phyloP scores from a whole-genome alignment of 2,888 invertebrate species.

The Phorcus lineatus region DNA sequence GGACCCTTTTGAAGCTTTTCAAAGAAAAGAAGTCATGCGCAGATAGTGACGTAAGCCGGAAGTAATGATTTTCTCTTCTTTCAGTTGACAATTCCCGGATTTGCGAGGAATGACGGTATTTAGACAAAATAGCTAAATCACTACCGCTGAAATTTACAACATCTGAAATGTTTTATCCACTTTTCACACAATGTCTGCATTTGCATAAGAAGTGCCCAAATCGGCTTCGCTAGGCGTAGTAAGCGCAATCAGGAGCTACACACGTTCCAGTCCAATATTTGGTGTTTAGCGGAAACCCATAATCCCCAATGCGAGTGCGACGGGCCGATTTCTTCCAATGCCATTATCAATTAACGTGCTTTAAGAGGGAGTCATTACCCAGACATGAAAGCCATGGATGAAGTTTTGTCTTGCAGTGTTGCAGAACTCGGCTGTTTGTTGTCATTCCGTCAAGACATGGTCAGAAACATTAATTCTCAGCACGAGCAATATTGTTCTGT shows the following conservation, averaged over 20 bases:
- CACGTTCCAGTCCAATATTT: constrained; percentile 11
- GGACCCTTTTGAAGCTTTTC: too few species aligned
- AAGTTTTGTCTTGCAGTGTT: background rate
- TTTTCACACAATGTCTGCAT: constrained; percentile 1
- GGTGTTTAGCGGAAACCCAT: constrained; percentile 5
- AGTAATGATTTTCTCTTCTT: background rate
- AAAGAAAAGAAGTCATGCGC: background rate
- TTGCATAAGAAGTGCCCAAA: constrained; percentile 13
- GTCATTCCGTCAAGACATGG: constrained; percentile 6
- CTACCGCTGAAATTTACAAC: constrained; percentile 15
- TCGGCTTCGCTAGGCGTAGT: constrained; percentile 3
- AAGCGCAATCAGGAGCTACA: constrained; percentile 4
- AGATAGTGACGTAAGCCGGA: background rate
- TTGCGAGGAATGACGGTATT: background rate
- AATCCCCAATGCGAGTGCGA: background rate
- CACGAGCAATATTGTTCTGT: constrained; percentile 13
- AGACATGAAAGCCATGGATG: constrained; percentile 1
- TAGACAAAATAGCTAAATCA: constrained; percentile 11
- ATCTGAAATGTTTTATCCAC: constrained; percentile 5
- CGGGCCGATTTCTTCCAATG: background rate
- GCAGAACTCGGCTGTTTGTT: background rate
- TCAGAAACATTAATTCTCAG: constrained; percentile 15
- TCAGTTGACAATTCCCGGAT: background rate
- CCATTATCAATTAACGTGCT: constrained; percentile 13
- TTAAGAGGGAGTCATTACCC: constrained; percentile 1